Conservation (phyloP, 1,140 invertebrate genomes). For the Mactra quadrangularis region DNA sequence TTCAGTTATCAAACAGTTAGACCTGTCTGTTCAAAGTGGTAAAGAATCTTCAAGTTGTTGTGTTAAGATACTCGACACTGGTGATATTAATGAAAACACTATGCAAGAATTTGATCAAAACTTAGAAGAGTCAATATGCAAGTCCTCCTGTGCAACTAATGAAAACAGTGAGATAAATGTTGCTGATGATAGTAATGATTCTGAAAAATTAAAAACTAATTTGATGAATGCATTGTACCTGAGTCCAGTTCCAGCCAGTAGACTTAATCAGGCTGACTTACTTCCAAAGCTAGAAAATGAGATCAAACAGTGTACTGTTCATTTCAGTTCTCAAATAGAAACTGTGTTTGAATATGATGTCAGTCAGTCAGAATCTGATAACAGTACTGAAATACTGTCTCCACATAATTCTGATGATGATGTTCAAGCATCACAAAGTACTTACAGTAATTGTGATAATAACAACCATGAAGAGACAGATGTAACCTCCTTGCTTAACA, state of each 20-base stretch:
- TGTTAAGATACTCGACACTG: no score
- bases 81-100: no score
- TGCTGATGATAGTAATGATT: neutral
- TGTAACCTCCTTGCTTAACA: neutral
- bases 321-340: conserved; percentile 47
- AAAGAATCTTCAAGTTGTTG: no score
- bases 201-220: neutral
- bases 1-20: no score
- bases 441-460: neutral
- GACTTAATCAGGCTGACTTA: no score
- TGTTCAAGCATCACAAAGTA: neutral
- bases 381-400: conserved; percentile 28
- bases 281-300: no score
- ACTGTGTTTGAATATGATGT: conserved; percentile 25
- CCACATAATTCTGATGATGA: neutral
- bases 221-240: conserved; percentile 11
- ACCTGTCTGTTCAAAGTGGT: no score
- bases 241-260: conserved; percentile 20
- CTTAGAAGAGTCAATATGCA: no score
- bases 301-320: no score
- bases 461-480: neutral
- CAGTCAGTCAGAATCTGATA: neutral
- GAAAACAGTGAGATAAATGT: neutral
- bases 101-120: no score
- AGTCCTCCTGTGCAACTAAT: neutral